Evolutionary conservation across 2,888 invertebrate genomes (phyloP), one percentile per base, ranked within the genome.

Genomic region (Liodrosophila aerea): DNA sequence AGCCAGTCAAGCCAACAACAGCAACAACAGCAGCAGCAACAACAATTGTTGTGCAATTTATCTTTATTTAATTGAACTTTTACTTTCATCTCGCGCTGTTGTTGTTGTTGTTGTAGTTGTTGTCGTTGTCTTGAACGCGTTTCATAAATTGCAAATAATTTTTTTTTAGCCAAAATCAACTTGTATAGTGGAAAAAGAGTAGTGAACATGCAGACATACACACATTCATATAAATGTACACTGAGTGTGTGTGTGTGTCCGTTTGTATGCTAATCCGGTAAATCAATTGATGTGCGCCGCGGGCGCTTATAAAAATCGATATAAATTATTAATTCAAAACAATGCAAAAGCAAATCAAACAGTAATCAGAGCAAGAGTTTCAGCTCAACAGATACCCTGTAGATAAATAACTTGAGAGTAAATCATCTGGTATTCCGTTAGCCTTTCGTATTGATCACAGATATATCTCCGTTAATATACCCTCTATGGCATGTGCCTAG

Each of bases 231-330:
- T 31, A 2, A 5, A 30, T 12, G 13, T 5, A 15, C 11, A 7
- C 15, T 15, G 9, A 41, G 12, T 54, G 31, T n/a, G 5, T 30
- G 4, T 41, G 16, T 31, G 31, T 54, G n/a, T 37, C 9, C 57
- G 44, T 62, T 29, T 64, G 53, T 57, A 57, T 73, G 78, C 77
- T 78, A 85, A 78, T 85, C 78, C 70, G 82, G 73, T 73, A 84
- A 86, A 86, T 86, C 80, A 80, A 86, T 86, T 80, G 86, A 80
- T 86, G 86, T 80, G 64, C 66, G 85, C 80, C 80, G 85, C 86
- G 45, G 65, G 86, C 82, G 57, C 77, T 84, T 80, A 73, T 65
- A 84, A 81, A 86, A 86, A 80, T 64, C 86, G 74, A 76, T 84
- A 80, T 86, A 76, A 85, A 80, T 78, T 85, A 78, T 78, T 85